Percentiles rank a stretch among this genome's conserved stretches.
phyloP scores from a whole-genome alignment of 2,888 invertebrate species.

The Tryphoninae sp. region DNA sequence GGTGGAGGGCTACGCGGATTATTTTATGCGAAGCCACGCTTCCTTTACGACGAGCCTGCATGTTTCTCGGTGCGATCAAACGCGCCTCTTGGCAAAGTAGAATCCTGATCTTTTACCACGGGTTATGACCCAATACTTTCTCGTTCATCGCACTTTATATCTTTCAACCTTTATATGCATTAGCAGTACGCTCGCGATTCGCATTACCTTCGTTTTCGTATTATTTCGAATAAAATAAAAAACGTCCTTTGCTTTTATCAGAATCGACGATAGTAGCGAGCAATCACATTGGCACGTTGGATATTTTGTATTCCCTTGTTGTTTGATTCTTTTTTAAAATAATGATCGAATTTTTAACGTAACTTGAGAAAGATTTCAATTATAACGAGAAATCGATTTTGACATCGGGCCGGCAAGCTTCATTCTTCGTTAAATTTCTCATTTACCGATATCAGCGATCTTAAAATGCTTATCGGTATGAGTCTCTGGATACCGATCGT shows the following conservation, averaged over 20 bases:
- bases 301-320: no score
- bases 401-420: no score
- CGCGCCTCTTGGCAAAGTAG: constrained; percentile 16
- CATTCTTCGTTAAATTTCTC: constrained; percentile 11
- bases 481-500: neutral
- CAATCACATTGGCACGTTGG: no score
- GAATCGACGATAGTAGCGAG: no score
- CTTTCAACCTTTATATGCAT: constrained; percentile 7
- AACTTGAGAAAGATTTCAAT: no score
- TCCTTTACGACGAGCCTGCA: constrained; percentile 53
- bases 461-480: neutral
- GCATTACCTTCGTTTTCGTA: no score
- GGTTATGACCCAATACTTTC: constrained; percentile 43
- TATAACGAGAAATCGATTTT: no score
- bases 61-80: constrained; percentile 53
- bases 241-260: no score
- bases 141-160: constrained; percentile 33
- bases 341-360: no score
- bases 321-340: no score
- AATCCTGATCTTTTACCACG: constrained; percentile 26
- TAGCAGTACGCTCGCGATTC: no score
- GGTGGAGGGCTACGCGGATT: constrained; percentile 46
- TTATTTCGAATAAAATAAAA: no score
- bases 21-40: constrained; percentile 61
- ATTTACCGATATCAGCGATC: constrained; percentile 3